These are phyloP conservation scores for Battus philenor DNA, from an alignment of 1,140 invertebrate genomes.

Conservation along the genomic window DNA sequence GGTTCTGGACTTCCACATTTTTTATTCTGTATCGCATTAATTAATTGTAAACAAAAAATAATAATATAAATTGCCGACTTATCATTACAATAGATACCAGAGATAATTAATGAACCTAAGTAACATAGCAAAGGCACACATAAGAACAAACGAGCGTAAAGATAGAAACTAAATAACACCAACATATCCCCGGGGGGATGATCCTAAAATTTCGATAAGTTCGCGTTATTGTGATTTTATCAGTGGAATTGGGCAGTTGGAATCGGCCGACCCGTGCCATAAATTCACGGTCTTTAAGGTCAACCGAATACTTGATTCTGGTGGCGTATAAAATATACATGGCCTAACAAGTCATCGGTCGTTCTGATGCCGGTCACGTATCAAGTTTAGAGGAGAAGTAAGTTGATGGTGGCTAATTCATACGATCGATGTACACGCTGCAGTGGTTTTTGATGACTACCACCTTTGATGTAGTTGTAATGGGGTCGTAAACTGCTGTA, in stretches of 20 bases:
- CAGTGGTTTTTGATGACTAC: constrained; percentile 1
- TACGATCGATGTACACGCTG: neutral
- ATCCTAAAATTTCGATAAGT: constrained; percentile 14
- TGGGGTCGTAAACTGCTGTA: neutral
- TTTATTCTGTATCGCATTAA: too few species aligned
- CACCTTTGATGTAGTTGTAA: neutral
- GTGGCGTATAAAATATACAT: constrained; percentile 10
- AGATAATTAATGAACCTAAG: too few species aligned
- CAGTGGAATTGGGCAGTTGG: constrained; percentile 9
- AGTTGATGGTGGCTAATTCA: neutral
- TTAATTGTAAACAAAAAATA: too few species aligned
- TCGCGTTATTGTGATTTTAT: constrained; percentile 14
- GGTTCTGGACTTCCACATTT: too few species aligned
- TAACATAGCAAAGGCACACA: too few species aligned
- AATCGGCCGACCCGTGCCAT: neutral
- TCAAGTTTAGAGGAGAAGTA: constrained; percentile 5
- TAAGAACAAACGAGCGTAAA: too few species aligned
- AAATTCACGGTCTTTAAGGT: constrained; percentile 13
- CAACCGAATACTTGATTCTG: constrained; percentile 16
- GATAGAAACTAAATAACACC: too few species aligned
- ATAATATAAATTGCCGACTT: too few species aligned
- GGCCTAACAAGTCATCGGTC: constrained; percentile 4
- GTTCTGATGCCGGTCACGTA: neutral
- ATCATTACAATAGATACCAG: too few species aligned
- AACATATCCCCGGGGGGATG: neutral